Evolutionary conservation across 2,113 vertebrate genomes (phyloP).

Genomic region (Etia nguti): DNA sequence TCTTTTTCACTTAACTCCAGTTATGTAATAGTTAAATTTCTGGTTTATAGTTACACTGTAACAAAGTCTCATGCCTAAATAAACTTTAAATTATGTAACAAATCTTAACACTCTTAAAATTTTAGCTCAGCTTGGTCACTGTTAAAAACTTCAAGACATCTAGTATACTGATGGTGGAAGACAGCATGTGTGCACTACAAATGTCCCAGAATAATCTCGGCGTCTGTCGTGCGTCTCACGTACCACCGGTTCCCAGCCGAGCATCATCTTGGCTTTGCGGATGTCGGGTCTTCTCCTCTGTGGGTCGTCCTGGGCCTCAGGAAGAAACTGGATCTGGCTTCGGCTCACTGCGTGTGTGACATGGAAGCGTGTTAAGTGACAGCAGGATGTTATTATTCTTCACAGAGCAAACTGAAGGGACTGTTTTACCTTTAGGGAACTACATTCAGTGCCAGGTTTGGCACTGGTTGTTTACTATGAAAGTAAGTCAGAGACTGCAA

Average conservation of each 20-base stretch:
- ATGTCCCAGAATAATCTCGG: no score
- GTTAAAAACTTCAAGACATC: not conserved
- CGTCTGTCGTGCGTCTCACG: constrained; percentile 25
- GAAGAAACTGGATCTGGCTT: constrained; percentile 97
- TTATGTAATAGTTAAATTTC: not conserved
- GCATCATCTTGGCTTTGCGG: constrained; percentile 88
- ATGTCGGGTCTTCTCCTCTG: constrained; percentile 96
- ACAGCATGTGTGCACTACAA: not conserved
- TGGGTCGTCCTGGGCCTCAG: constrained; percentile 96
- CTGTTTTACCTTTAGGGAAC: not conserved
- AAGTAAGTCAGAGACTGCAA: not conserved
- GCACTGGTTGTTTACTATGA: not conserved
- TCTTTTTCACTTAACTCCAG: not conserved
- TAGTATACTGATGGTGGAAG: not conserved
- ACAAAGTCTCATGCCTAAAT: not conserved
- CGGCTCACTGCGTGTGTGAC: constrained; percentile 71
- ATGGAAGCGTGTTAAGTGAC: not conserved
- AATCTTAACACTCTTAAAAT: not conserved
- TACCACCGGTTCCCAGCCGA: constrained; percentile 98
- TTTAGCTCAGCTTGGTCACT: not conserved
- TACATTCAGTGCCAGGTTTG: not conserved
- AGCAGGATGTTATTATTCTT: not conserved
- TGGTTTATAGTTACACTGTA: not conserved
- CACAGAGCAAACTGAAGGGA: not conserved
- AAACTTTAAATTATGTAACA: not conserved